Base-by-base conservation (phyloP, 2,888 invertebrate species). In the Drosophila anomalipes region DNA sequence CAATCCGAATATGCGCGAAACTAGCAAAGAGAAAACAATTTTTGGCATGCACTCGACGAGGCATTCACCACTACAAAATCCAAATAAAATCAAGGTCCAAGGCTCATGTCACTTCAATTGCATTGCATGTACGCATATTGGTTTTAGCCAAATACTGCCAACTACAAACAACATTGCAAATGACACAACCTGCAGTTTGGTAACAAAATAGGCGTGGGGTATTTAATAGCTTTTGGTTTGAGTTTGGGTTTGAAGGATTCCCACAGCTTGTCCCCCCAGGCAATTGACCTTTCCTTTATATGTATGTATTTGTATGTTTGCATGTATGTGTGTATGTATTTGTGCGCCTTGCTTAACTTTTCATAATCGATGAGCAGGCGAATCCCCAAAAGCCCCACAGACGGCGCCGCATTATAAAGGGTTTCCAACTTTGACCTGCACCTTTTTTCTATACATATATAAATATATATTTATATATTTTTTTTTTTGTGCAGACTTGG, bases 341-440 rank as follows among this genome's bases (percentile, higher is more conserved):
- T 28, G 12, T 32, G 62, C 68, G 65, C 4, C 81, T 70, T 73
- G 75, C 70, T 79, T 81, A 77, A 84, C 74, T 86, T 86, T 86
- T 84, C 85, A 87, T 89, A 89, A 86, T 86, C 86, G 89, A 86
- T 86, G 87, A 86, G 82, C 83, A 52, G 70, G 71, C 80, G 71
- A 80, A 83, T 75, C 67, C 81, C 81, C 65, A 60, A 72, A 52
- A 67, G n/a, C 12, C 51, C 30, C 62, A 9, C 76, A 82, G 75
- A 73, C 78, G 70, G 73, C 69, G 70, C 63, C 75, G 75, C 85
- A 78, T 72, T 70, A 78, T 81, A 85, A 86, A 89, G 89, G 86
- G 84, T 82, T 86, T 83, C 63, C 64, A 79, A 74, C 81, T 86
- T 83, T 80, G 81, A 78, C 83, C 86, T 77, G 79, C 67, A 60